Conservation (phyloP, 2,797 vertebrate species). For the Pseudopleuronectes americanus region DNA sequence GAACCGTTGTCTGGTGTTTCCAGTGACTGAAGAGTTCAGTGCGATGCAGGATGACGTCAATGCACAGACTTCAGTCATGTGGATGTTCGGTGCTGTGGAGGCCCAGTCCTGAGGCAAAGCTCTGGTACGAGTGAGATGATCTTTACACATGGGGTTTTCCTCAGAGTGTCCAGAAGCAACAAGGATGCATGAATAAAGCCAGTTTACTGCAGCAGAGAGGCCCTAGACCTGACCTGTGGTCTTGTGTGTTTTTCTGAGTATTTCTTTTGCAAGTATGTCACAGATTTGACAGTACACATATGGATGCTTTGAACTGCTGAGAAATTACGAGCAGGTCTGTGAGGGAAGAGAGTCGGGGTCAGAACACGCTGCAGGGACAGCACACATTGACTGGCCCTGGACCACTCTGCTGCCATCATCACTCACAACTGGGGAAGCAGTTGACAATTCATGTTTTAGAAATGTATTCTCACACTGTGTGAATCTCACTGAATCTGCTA, state of each 20-base stretch:
- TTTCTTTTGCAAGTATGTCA: neutral
- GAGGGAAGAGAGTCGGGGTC: neutral
- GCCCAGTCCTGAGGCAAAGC: neutral
- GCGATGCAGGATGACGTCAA: neutral
- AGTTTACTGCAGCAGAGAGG: neutral
- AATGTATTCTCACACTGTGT: neutral
- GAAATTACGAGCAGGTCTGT: conserved; percentile 5
- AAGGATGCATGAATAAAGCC: conserved; percentile 1
- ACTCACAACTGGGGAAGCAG: conserved; percentile 1
- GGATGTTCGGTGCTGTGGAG: neutral
- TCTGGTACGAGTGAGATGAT: no score
- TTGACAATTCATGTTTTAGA: conserved; percentile 1
- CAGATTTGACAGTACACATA: neutral
- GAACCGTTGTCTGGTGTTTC: no score
- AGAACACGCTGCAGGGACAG: conserved; percentile 14
- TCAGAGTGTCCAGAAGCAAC: conserved; percentile 1
- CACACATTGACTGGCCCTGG: conserved; percentile 10
- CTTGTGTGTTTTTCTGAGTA: neutral
- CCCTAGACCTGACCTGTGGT: no score
- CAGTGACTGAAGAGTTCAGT: neutral
- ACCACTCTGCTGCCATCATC: neutral
- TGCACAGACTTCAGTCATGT: neutral
- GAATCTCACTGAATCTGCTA: neutral
- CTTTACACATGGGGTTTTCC: neutral
- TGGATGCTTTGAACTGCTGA: conserved; percentile 7